Percentiles rank a stretch among this genome's conserved stretches.
These are phyloP conservation scores for Phacellophora camtschatica DNA, from an alignment of 30 jellyfish, hydroid and myxozoan genomes.

Conservation along the genomic window DNA sequence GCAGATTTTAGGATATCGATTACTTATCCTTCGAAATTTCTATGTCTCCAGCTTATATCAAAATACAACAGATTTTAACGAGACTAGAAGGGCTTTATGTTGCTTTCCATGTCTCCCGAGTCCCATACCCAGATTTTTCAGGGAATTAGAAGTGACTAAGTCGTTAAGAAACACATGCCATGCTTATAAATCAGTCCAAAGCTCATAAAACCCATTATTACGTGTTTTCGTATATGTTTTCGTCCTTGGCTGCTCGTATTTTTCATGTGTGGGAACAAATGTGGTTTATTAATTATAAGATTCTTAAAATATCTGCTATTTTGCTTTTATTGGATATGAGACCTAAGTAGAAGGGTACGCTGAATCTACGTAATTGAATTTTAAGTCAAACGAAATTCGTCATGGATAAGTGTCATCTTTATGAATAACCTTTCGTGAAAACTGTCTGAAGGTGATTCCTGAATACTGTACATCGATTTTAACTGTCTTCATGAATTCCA, in stretches of 20 bases:
- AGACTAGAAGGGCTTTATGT: slow-evolving; percentile 11
- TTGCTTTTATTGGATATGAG: slow-evolving; percentile 20
- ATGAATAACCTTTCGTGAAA: too few species aligned
- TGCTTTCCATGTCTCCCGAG: slow-evolving; percentile 3
- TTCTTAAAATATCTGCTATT: slow-evolving; percentile 12
- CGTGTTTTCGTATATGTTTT: slow-evolving; percentile 27
- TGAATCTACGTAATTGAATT: slow-evolving; percentile 25
- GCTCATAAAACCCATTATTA: slow-evolving; percentile 22
- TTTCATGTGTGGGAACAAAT: slow-evolving; percentile 36
- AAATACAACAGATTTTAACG: slow-evolving; percentile 38
- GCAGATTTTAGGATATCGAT: slow-evolving; percentile 46
- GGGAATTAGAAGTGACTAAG: slow-evolving; percentile 5
- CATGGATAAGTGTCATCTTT: too few species aligned
- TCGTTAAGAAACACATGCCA: slow-evolving; percentile 41
- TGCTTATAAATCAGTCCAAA: slow-evolving; percentile 5
- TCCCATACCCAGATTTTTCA: slow-evolving; percentile 29
- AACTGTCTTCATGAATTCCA: too few species aligned
- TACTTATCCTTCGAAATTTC: slow-evolving; percentile 48
- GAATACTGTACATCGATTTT: too few species aligned
- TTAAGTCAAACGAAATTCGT: too few species aligned
- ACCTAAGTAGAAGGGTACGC: not conserved
- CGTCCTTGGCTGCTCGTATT: not conserved
- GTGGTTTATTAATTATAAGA: slow-evolving; percentile 18
- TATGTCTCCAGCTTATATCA: slow-evolving; percentile 58
- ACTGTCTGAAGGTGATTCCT: too few species aligned